Evolutionary conservation across 2,797 vertebrate species (phyloP).

Genomic region (Poeciliopsis presidionis): DNA sequence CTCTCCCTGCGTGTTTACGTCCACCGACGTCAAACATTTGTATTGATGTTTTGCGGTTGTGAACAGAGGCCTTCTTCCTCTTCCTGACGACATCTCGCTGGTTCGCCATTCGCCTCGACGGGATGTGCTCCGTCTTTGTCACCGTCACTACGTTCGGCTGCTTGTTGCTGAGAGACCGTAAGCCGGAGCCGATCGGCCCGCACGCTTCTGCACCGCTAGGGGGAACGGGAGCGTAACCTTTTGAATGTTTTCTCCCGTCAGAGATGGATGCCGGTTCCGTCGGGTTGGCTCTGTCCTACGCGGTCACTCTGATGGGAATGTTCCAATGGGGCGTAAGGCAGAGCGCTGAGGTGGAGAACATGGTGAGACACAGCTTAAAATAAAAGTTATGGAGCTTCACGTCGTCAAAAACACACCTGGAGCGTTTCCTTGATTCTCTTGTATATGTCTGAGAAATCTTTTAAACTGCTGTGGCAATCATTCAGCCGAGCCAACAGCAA

Average conservation of each 20-base stretch:
- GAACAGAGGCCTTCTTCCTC: slow-evolving; percentile 91
- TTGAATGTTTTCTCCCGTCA: slow-evolving; percentile 26
- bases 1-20: not conserved
- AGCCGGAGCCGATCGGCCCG: slow-evolving; percentile 9
- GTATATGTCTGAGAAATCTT: too few relatives aligned
- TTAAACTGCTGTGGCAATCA: too few relatives aligned
- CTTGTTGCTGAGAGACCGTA: slow-evolving; percentile 87
- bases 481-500: too few relatives aligned
- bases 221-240: not conserved
- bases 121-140: slow-evolving; percentile 91
- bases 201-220: not conserved
- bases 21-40: accelerated
- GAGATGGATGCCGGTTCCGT: slow-evolving; percentile 89
- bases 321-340: slow-evolving; percentile 97
- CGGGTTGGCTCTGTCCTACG: slow-evolving; percentile 89
- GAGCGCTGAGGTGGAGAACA: slow-evolving; percentile 95
- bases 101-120: slow-evolving; percentile 93
- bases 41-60: not conserved
- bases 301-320: slow-evolving; percentile 91
- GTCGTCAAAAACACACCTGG: too few relatives aligned
- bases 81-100: slow-evolving; percentile 94
- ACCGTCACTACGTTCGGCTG: slow-evolving; percentile 87
- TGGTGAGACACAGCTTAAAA: slow-evolving; percentile 79
- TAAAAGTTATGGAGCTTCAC: too few relatives aligned
- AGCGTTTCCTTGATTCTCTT: too few relatives aligned